Evolutionary conservation across 1,140 invertebrate species (phyloP), one percentile per base, ranked within the genome.

Genomic region (Drosophila asahinai): DNA sequence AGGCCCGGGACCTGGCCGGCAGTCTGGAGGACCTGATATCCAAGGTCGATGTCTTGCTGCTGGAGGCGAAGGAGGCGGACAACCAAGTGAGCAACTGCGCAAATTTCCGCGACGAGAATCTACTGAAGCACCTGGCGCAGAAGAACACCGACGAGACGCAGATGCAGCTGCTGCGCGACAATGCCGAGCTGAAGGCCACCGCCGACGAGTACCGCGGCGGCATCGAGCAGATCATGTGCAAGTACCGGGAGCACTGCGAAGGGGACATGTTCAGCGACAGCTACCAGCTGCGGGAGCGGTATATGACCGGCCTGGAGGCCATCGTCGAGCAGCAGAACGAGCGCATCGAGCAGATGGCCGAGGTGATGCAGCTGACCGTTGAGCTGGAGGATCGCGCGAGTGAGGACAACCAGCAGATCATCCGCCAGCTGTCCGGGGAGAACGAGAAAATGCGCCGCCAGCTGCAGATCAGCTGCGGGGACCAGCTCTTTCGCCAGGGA

Each of bases 401-500:
- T 40, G 40, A 54, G 0, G 61, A 71, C 5, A 80, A 81, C 30
- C 78, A 80, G 15, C 38, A 38, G 8, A 42, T 70, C 0, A 89
- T 89, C 0, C 15, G 52, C 1, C 52, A 72, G 15, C 71, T 89
- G n/a, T 3, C 17, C 14, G 43, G 12, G 9, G 84, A 90, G 51
- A 89, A 89, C 14, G 67, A 76, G 8, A 17, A 67, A 49, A 52
- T 89, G 61, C 86, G 86, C 0, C 71, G 64, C 9, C 61, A 86
- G 45, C 43, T 89, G 33, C 83, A 87, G 45, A 83, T 87, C 9
- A 74, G 68, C 42, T 19, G 5, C 9, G 25, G 15, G 1, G 59
- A 45, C 5, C 22, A 40, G 25, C 14, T 25, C 14, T 77, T 87
- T 8, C 17, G 47, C 3, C 81, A 84, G 51, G 73, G 52, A 15